Evolutionary conservation across 1,140 invertebrate species (phyloP), one percentile per base, ranked within the genome.

Genomic region (Drosophila lini): DNA sequence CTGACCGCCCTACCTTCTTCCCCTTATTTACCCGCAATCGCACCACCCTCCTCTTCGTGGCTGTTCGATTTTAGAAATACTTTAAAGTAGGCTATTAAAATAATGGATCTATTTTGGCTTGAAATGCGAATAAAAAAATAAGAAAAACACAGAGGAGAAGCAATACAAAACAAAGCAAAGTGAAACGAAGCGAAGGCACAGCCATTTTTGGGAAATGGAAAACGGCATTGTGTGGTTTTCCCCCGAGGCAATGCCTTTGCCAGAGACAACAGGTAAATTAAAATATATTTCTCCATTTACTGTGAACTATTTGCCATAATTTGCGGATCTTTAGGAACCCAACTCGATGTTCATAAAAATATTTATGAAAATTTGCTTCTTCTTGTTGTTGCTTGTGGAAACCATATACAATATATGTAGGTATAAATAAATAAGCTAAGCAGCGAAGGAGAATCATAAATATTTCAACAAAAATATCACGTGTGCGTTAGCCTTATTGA

Each of bases 51-150:
- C n/a, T 45, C 32, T 28, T 36, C 22, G 16, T 52, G 5, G 25
- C 32, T 69, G 65, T 83, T 86, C 64, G 83, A 89, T 83, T 80
- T 80, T 70, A 70, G 73, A 89, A 89, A 88, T 88, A 88, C 83
- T 88, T 89, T 89, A 89, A 63, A 80, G 84, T 74, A 82, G 77
- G 80, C 83, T 80, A 88, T 88, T 88, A 88, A 88, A 88, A 89
- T 88, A 88, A 88, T 88, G 83, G 77, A 88, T 88, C 80, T 88
- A 83, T 83, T 88, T 88, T 83, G 63, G 83, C 70, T 69, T 42
- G 15, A 80, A 73, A 73, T 62, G 64, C 70, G 58, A 63, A 64
- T 58, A 71, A 53, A 48, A 59, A 59, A 59, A 40, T 19, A 36
- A 47, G 50, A 60, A 55, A 74, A 48, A 13, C 59, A 32, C n/a